Percentiles rank a stretch among this genome's conserved stretches.
Conservation (phyloP, 2,888 invertebrate species). For the Pseudolycoriella hygida region DNA sequence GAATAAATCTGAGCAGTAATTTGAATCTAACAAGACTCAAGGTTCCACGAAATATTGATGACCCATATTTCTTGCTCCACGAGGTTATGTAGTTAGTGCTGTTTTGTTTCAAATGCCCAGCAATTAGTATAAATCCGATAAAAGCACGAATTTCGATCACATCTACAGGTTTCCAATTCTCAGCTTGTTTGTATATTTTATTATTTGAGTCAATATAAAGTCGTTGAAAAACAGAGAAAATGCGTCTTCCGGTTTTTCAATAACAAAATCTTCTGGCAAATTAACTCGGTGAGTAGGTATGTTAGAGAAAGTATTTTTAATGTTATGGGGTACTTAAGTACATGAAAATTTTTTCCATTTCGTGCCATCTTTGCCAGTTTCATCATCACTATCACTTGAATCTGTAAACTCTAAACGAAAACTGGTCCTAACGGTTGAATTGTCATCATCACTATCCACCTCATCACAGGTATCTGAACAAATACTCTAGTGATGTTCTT, state of each 20-base stretch:
- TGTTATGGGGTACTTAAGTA: too few species aligned
- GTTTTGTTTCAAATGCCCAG: not conserved
- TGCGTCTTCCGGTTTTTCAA: not conserved
- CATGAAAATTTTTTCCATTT: too few species aligned
- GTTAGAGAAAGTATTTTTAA: too few species aligned
- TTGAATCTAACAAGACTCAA: not conserved
- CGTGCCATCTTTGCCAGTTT: too few species aligned
- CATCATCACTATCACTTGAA: too few species aligned
- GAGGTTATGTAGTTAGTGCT: not conserved
- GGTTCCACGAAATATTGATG: not conserved
- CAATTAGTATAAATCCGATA: not conserved
- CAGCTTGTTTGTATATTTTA: not conserved
- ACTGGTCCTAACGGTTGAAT: too few species aligned
- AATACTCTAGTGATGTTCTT: too few species aligned
- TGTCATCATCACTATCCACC: too few species aligned
- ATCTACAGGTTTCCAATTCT: not conserved
- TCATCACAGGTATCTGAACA: too few species aligned
- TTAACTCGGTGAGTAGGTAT: too few species aligned
- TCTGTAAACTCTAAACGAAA: too few species aligned
- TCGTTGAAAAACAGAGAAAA: not conserved
- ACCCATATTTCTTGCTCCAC: not conserved
- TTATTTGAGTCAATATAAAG: not conserved
- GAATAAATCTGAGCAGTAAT: not conserved
- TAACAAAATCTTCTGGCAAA: not conserved
- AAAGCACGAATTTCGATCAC: not conserved